A percentile compares a stretch with the other conserved stretches of the same genome.
These are phyloP conservation scores for Patella vulgata DNA, from an alignment of 1,140 invertebrate species.

Conservation along the genomic window DNA sequence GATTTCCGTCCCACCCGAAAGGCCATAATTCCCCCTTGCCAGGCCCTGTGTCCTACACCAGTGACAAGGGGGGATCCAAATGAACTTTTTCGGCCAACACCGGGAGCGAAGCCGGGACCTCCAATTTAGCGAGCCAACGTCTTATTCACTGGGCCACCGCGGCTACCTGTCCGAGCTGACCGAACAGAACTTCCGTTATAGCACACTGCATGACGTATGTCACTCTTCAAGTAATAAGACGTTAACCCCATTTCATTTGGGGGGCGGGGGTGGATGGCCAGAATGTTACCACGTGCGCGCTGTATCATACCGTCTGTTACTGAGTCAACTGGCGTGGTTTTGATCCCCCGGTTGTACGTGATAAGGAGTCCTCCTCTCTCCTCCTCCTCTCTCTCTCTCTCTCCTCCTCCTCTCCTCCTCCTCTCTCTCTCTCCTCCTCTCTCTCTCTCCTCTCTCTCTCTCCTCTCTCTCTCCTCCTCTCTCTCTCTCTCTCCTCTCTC, in stretches of 20 bases:
- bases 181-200: not conserved
- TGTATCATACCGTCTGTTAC: too few species aligned
- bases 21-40: not conserved
- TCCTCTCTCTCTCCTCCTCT: too few species aligned
- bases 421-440: conserved; percentile 8
- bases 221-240: not conserved
- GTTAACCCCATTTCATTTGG: not conserved
- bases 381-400: conserved; percentile 1
- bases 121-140: too few species aligned
- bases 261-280: too few species aligned
- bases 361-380: not conserved
- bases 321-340: too few species aligned
- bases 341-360: too few species aligned
- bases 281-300: too few species aligned
- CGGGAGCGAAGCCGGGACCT: too few species aligned
- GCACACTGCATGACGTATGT: not conserved
- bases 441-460: too few species aligned
- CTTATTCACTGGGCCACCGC: too few species aligned
- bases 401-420: not conserved
- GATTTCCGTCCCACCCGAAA: not conserved
- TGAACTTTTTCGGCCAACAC: not conserved
- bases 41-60: too few species aligned
- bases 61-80: not conserved
- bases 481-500: not conserved
- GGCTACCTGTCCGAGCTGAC: not conserved